Evolutionary conservation across 1,140 invertebrate genomes (phyloP), one percentile per base, ranked within the genome.

Genomic region (Procambarus virginalis): DNA sequence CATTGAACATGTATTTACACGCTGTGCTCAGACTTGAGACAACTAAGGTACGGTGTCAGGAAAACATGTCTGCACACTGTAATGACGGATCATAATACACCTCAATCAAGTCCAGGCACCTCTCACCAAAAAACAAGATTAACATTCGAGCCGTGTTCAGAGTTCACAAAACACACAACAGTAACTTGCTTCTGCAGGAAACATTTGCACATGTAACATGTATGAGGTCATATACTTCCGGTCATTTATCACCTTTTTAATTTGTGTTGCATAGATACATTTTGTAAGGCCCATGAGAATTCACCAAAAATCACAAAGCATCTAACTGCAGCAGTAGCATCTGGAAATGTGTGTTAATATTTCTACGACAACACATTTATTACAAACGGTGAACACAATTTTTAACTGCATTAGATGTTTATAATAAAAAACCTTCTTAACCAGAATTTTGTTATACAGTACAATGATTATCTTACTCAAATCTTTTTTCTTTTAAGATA

Each of bases 231-330:
- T 6, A n/a, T 14, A 55, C 55, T 22, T 48, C 77, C 17, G 17
- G 79, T 78, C 75, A 60, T 78, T 76, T 86, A 78, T 86, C 84
- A 88, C 79, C 70, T 73, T 79, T 34, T 88, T 81, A 81, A 81
- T 88, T 82, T 45, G 48, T 81, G 80, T 82, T 88, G 86, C 86
- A 88, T 88, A 88, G 86, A 88, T 88, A 81, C 64, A 88, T 88
- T 80, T 81, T 51, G 79, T 88, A 88, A 82, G 86, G 86, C 79
- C 64, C 79, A 68, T 64, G 14, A 73, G 34, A 75, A 22, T 88
- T 81, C 78, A 80, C 49, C 46, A 46, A 80, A 73, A 78, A 86
- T 49, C 75, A 78, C 70, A 77, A 45, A 55, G 68, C 76, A 55
- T 51, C 70, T 58, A 60, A 9, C 70, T 22, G 68, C 17, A 84